Conservation (phyloP, 1,140 invertebrate species). For the Zophobas atratus region DNA sequence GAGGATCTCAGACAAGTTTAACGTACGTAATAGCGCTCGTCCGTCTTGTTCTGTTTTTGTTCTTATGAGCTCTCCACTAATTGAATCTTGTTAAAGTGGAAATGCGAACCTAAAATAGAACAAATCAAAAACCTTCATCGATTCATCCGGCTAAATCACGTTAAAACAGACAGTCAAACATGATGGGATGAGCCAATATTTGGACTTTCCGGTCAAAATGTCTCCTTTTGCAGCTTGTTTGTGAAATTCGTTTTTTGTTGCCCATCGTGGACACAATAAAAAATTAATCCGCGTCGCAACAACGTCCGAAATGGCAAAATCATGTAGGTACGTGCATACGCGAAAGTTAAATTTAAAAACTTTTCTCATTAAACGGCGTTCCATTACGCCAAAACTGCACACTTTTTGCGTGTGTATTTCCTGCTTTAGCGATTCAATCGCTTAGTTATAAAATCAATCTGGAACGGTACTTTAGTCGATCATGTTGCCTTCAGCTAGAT, state of each 20-base stretch:
- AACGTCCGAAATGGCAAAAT: too few species aligned
- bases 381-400: too few species aligned
- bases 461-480: neutral
- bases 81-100: neutral
- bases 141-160: slow-evolving; percentile 11
- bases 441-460: neutral
- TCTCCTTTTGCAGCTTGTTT: neutral
- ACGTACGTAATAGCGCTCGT: too few species aligned
- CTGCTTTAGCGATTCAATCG: neutral
- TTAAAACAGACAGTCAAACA: slow-evolving; percentile 2
- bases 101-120: slow-evolving; percentile 23
- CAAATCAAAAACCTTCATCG: slow-evolving; percentile 7
- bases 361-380: neutral
- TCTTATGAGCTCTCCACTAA: neutral
- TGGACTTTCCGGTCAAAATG: neutral
- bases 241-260: neutral
- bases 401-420: neutral
- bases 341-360: too few species aligned
- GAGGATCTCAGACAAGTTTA: too few species aligned
- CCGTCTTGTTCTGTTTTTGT: too few species aligned
- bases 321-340: too few species aligned
- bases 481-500: neutral
- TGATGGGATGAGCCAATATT: slow-evolving; percentile 8
- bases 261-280: neutral
- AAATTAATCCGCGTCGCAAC: too few species aligned